A percentile compares a stretch with the other conserved stretches of the same genome.
Conservation (phyloP, 2,797 vertebrate genomes). For the Acipenser oxyrinchus region DNA sequence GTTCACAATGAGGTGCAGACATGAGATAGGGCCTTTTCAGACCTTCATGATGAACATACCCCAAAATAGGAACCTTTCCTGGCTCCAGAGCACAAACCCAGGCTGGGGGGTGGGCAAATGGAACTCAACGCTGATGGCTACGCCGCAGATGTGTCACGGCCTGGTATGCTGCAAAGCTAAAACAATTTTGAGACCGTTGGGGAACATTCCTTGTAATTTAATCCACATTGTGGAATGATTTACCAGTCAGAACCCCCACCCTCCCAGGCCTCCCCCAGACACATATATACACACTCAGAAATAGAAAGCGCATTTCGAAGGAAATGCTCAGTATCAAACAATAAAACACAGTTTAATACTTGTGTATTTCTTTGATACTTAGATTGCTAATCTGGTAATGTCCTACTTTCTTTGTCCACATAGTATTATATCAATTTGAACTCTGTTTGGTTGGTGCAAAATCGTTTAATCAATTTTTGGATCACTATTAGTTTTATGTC, state of each 20-base stretch:
- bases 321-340: no score
- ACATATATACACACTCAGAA: no score
- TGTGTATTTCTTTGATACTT: no score
- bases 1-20: constrained; percentile 24
- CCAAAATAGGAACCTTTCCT: constrained; percentile 22
- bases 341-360: no score
- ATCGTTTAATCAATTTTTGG: constrained; percentile 27
- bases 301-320: no score
- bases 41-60: constrained; percentile 22
- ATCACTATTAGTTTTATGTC: constrained; percentile 34
- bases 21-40: constrained; percentile 25
- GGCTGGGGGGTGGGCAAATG: not conserved
- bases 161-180: not conserved
- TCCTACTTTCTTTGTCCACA: no score
- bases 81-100: constrained; percentile 3
- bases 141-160: not conserved
- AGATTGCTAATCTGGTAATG: no score
- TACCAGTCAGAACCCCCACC: not conserved
- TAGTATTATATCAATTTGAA: no score
- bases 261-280: no score
- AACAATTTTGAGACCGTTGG: not conserved
- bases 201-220: not conserved
- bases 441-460: not conserved
- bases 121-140: not conserved
- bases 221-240: not conserved